phyloP scores from a whole-genome alignment of 2,113 vertebrate genomes.

The Grus americana region DNA sequence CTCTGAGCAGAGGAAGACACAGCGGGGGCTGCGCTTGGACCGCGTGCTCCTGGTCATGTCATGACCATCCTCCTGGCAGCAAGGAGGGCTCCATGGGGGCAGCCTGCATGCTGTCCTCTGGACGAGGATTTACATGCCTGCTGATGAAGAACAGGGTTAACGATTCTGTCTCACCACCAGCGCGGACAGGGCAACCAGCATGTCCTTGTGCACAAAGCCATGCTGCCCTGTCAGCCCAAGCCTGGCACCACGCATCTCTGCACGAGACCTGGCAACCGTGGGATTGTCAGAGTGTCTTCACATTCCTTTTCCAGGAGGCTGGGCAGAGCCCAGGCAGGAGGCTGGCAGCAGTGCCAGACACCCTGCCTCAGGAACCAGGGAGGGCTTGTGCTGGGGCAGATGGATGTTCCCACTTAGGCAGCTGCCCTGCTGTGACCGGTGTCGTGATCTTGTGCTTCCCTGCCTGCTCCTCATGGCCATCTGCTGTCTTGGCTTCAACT shows the following conservation, averaged over 20 bases:
- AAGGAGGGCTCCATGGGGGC: rapidly evolving
- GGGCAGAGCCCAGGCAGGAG: background rate
- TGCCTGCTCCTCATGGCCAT: background rate
- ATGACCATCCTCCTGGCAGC: background rate
- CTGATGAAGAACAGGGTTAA: background rate
- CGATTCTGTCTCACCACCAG: rapidly evolving
- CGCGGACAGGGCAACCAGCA: background rate
- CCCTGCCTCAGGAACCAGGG: background rate
- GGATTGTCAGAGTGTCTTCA: background rate
- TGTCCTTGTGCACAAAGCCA: background rate
- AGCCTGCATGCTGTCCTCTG: background rate
- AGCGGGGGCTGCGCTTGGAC: background rate
- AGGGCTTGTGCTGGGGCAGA: background rate
- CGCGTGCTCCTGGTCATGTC: rapidly evolving
- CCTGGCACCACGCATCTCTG: rapidly evolving
- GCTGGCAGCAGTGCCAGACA: background rate
- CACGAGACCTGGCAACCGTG: background rate
- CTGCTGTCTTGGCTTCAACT: background rate
- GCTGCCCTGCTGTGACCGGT: background rate
- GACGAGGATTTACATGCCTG: background rate
- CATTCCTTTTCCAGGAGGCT: background rate
- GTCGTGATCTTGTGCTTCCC: background rate
- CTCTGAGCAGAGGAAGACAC: background rate
- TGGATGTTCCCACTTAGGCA: background rate
- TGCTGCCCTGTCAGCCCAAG: background rate